Evolutionary conservation across 2,888 invertebrate species (phyloP).

Genomic region (Suillia variegata): DNA sequence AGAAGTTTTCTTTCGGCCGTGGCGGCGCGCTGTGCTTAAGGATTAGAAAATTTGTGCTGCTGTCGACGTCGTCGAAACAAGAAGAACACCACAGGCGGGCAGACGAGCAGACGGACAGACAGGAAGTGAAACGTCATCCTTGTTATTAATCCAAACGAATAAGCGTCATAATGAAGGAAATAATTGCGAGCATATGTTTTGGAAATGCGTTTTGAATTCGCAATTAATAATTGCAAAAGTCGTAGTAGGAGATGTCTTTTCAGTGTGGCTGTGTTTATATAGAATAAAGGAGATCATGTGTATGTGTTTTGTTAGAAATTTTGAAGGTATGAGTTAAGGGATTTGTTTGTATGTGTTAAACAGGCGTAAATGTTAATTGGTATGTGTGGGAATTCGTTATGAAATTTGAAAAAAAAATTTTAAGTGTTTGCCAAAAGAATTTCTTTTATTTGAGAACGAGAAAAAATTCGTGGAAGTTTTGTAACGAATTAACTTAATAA

Average conservation of each 20-base stretch:
- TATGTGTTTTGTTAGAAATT: no score
- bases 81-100: constrained; percentile 2
- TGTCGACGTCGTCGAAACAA: constrained; percentile 16
- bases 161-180: constrained; percentile 19
- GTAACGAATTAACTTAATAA: no score
- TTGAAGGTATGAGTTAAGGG: background rate
- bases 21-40: background rate
- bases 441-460: no score
- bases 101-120: constrained; percentile 11
- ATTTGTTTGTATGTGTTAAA: background rate
- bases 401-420: no score
- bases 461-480: no score
- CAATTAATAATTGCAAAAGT: constrained; percentile 32
- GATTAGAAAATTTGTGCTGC: constrained; percentile 18
- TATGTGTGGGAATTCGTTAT: no score
- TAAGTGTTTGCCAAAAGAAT: no score
- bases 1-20: background rate
- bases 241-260: background rate
- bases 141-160: constrained; percentile 11
- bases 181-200: constrained; percentile 38
- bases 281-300: no score
- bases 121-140: constrained; percentile 16
- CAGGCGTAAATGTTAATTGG: no score
- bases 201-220: constrained; percentile 38
- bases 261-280: background rate